These are phyloP conservation scores for Isaurus tuberculatus DNA, from an alignment of 92 coral and sea anemone species.

Conservation along the genomic window DNA sequence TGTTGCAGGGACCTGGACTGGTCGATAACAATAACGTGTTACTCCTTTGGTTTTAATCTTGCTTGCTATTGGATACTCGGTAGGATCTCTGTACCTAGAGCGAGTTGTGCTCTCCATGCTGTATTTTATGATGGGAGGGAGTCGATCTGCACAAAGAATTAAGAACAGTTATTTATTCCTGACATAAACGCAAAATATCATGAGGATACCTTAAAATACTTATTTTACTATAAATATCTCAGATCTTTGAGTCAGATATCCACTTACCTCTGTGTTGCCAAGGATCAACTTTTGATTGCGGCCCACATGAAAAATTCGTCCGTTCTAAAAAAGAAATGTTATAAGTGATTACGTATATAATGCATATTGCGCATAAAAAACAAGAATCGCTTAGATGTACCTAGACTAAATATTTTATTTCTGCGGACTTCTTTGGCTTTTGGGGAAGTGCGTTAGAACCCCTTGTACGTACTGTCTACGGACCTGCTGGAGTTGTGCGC, in stretches of 20 bases:
- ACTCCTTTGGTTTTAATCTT: constrained; percentile 39
- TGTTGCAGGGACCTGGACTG: constrained; percentile 65
- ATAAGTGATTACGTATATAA: not conserved
- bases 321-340: constrained; percentile 52
- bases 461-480: too few relatives aligned
- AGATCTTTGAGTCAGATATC: not conserved
- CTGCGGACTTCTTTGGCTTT: too few relatives aligned
- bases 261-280: constrained; percentile 87
- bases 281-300: constrained; percentile 65
- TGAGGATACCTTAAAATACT: too few relatives aligned
- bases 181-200: too few relatives aligned
- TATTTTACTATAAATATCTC: too few relatives aligned
- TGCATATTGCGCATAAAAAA: not conserved
- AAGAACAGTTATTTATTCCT: not conserved
- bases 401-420: too few relatives aligned
- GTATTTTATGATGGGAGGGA: constrained; percentile 80
- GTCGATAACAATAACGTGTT: constrained; percentile 58
- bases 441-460: too few relatives aligned
- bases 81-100: constrained; percentile 79
- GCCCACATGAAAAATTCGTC: constrained; percentile 90
- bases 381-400: not conserved
- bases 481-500: too few relatives aligned
- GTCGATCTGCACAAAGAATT: constrained; percentile 43
- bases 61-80: constrained; percentile 53
- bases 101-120: constrained; percentile 88